Percentiles rank a stretch among this genome's conserved stretches.
Evolutionary conservation across 1,140 invertebrate species (phyloP).

Genomic region (Drosophila grimshawi): DNA sequence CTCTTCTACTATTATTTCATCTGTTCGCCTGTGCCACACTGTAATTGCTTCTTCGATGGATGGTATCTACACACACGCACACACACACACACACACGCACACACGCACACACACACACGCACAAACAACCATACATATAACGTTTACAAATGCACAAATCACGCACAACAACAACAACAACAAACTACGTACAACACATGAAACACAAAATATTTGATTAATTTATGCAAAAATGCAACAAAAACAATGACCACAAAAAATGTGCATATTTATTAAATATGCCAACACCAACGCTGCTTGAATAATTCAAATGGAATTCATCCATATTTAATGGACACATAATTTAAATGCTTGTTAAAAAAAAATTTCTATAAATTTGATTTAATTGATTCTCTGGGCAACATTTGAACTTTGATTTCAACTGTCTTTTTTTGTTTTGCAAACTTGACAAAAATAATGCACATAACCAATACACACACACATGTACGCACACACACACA

Average conservation of each 20-base stretch:
- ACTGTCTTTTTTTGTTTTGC: conserved; percentile 11
- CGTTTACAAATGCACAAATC: conserved; percentile 17
- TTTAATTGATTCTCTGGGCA: conserved; percentile 19
- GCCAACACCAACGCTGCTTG: conserved; percentile 57
- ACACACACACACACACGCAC: conserved; percentile 37
- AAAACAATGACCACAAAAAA: conserved; percentile 18
- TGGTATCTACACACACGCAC: conserved; percentile 62
- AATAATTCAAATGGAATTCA: conserved; percentile 72
- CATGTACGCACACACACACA: conserved; percentile 33
- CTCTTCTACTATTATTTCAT: conserved; percentile 82
- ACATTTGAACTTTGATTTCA: conserved; percentile 24
- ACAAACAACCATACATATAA: conserved; percentile 27
- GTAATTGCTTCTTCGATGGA: conserved; percentile 83
- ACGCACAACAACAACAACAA: conserved; percentile 12
- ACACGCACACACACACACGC: conserved; percentile 25
- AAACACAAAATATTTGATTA: conserved; percentile 49
- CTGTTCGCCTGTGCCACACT: conserved; percentile 75
- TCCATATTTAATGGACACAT: conserved; percentile 65
- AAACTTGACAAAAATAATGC: conserved; percentile 30
- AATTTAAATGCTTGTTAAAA: conserved; percentile 68
- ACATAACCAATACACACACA: conserved; percentile 20
- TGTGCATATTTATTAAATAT: conserved; percentile 48
- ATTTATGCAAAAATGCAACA: conserved; percentile 21
- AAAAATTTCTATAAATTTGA: conserved; percentile 39
- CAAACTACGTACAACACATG: conserved; percentile 20